These are phyloP conservation scores for Pontoporia blainvillei DNA, from an alignment of 2,113 vertebrate species.

Conservation along the genomic window DNA sequence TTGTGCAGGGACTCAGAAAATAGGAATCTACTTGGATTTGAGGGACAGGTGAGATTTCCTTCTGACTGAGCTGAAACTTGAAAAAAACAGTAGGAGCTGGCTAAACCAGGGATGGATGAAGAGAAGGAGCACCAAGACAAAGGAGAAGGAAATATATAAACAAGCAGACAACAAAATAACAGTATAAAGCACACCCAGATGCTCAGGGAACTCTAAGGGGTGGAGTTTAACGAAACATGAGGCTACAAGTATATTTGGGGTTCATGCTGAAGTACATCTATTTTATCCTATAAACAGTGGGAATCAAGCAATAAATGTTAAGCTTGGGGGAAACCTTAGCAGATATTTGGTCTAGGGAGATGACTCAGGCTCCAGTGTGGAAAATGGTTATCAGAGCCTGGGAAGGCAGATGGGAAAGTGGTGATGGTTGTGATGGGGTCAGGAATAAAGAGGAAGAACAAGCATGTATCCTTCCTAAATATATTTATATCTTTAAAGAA, in stretches of 20 bases:
- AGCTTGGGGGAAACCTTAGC: neutral
- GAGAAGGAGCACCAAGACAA: neutral
- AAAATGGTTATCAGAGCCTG: neutral
- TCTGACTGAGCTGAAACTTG: neutral
- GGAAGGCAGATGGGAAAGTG: neutral
- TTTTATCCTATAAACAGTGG: neutral
- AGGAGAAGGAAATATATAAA: neutral
- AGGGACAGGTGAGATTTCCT: neutral
- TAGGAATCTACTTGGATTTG: neutral
- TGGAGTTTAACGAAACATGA: neutral
- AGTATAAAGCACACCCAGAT: neutral
- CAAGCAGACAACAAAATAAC: accelerated
- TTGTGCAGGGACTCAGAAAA: neutral
- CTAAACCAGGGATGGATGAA: neutral
- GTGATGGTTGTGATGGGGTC: neutral
- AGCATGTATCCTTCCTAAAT: neutral
- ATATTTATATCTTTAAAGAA: neutral
- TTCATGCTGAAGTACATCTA: neutral
- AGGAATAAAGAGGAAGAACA: neutral
- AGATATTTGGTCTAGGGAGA: neutral
- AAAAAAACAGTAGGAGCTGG: neutral
- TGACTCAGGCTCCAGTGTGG: neutral
- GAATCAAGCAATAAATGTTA: neutral
- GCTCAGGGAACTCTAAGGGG: neutral
- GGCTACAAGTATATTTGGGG: neutral